These are phyloP conservation scores for Dicyrtomina minuta DNA, from an alignment of 2,888 invertebrate species.

Conservation along the genomic window DNA sequence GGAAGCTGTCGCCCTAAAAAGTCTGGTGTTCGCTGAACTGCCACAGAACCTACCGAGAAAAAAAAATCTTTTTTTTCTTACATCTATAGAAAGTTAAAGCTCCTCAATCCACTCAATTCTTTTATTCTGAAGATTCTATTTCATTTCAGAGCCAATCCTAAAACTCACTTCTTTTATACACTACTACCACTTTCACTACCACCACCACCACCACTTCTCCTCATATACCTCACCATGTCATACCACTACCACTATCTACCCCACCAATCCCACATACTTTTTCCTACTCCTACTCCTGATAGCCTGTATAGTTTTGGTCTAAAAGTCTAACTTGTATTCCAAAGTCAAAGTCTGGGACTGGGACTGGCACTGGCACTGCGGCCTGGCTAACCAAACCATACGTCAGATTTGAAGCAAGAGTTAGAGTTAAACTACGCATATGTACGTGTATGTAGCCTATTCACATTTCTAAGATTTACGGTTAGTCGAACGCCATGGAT, in stretches of 20 bases:
- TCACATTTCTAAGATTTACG: too few relatives aligned
- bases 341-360: not conserved
- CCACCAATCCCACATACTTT: too few relatives aligned
- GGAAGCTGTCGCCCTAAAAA: slow-evolving; percentile 51
- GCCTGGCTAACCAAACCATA: too few relatives aligned
- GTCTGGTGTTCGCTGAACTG: slow-evolving; percentile 48
- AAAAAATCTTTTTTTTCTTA: not conserved
- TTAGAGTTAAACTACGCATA: too few relatives aligned
- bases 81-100: slow-evolving; percentile 11
- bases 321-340: too few relatives aligned
- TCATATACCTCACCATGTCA: too few relatives aligned
- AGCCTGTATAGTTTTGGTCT: too few relatives aligned
- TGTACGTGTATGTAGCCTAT: too few relatives aligned
- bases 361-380: not conserved
- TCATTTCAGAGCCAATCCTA: slow-evolving; percentile 6
- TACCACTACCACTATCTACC: too few relatives aligned
- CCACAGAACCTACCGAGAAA: slow-evolving; percentile 46
- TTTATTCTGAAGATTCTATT: slow-evolving; percentile 6
- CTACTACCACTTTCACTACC: not conserved
- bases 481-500: slow-evolving; percentile 1
- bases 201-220: too few relatives aligned
- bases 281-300: too few relatives aligned
- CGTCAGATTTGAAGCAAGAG: too few relatives aligned
- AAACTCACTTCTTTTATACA: slow-evolving; percentile 8
- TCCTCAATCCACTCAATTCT: slow-evolving; percentile 10